Base-by-base conservation (phyloP, 1,140 invertebrate species). In the Palaemon carinicauda region DNA sequence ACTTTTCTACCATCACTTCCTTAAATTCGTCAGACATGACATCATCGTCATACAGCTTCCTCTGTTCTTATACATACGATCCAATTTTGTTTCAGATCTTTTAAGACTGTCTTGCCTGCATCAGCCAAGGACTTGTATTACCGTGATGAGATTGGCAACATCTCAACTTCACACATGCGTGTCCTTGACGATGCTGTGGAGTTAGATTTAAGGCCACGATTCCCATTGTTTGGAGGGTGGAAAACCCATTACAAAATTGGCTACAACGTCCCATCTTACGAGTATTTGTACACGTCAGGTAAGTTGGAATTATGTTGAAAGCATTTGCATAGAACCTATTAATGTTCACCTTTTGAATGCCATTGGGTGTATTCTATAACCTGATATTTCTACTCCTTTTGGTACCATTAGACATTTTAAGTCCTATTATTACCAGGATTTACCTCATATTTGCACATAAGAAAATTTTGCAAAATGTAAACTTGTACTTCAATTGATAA, bases 141-240 rank as follows among this genome's bases (percentile, higher is more conserved):
- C 91, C 93, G 98, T 33, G 99, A 99, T 92, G 98, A 98, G 89
- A 99, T 99, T 92, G 99, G 99, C 31, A 99, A 99, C 91, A 99
- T 99, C 91, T 99, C 98, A 1, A 99, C 98, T 9, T 99, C 98
- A 1, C 96, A 98, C 91, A 95, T 99, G 91, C 94, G 95, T 89
- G 91, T 96, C 17, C 94, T 95, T 89, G 95, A 96, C 89, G 97
- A 99, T 91, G 96, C 96, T 52, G 97, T 99, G 21, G 98, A 99
- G 91, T 91, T 99, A 2, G 98, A 99, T 90, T 92, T 99, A 1
- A 93, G 97, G 69, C 98, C 99, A 2, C 93, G 98, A 89, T 99
- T 99, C 91, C 99, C 99, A 27, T 92, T 99, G 0, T 99, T 99
- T 93, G 99, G 99, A 77, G 98, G 99, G 3, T 99, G 98, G 98